Evolutionary conservation across 2,888 invertebrate species (phyloP).

Genomic region (Keiferia lycopersicella): DNA sequence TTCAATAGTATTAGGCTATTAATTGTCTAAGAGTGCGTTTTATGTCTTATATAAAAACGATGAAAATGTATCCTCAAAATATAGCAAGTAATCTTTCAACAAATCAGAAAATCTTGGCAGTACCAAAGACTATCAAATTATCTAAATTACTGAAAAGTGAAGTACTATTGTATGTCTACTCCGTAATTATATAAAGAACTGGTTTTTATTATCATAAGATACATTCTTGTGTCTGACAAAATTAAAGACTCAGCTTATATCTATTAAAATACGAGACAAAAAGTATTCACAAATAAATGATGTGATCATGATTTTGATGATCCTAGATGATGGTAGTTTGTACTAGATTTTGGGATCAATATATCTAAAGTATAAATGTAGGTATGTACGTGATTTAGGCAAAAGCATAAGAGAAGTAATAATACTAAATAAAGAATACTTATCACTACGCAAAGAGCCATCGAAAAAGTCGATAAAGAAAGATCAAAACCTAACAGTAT

Average conservation of each 20-base stretch:
- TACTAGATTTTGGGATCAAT: conserved; percentile 72
- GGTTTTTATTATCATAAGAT: no score
- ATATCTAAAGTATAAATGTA: conserved; percentile 40
- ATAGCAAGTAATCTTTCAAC: no score
- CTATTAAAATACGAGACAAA: neutral
- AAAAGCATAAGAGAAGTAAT: conserved; percentile 44
- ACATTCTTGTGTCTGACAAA: neutral
- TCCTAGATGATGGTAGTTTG: conserved; percentile 39
- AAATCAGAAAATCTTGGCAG: no score
- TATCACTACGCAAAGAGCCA: conserved; percentile 50
- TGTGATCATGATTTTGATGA: neutral
- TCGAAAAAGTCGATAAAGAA: conserved; percentile 45
- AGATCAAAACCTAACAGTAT: conserved; percentile 67
- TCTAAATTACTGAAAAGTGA: no score
- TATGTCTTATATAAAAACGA: conserved; percentile 30
- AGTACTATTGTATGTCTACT: no score
- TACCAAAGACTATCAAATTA: no score
- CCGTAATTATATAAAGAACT: no score
- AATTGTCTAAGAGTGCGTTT: conserved; percentile 51
- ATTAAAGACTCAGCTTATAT: neutral
- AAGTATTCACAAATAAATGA: conserved; percentile 1
- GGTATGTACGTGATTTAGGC: conserved; percentile 35
- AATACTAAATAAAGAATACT: conserved; percentile 48
- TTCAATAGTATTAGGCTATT: conserved; percentile 55
- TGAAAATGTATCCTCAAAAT: conserved; percentile 2